Evolutionary conservation across 2,113 vertebrate genomes (phyloP), one percentile per base, ranked within the genome.

Genomic region (Thermophis baileyi): DNA sequence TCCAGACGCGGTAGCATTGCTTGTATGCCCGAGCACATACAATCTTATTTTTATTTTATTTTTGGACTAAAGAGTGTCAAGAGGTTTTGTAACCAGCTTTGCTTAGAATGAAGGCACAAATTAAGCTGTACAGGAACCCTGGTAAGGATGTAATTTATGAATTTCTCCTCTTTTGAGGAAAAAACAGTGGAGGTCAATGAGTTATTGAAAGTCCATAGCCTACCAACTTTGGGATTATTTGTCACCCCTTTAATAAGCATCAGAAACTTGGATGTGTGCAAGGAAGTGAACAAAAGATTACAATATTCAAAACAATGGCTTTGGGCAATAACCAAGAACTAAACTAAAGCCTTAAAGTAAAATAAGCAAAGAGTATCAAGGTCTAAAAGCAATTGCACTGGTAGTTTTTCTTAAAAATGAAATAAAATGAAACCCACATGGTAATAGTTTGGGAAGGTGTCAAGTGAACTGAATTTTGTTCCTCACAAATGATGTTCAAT

Each of bases 221-320:
- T 57, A 0, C 24, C 46, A 90, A 89, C 85, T 90, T 85, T 53
- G 0, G 1, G 69, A 88, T 95, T 93, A 81, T 95, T 89, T 88
- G 74, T 95, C 93, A 94, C 57, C 49, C 44, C 74, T 35, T 0
- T 95, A 94, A 96, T 25, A 54, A 96, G 93, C 69, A 18, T 40
- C 0, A 11, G 51, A 93, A 90, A 57, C 4, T 60, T 85, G 85
- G 49, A 90, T 60, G 22, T n/a, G n/a, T n/a, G n/a, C n/a, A n/a
- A n/a, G n/a, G 40, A 0, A 57, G 46, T 30, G 63, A 89, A 89
- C 25, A 88, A 90, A 93, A 94, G 57, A 40, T 69, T 89, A 69
- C 92, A 46, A 46, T 69, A 54, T 30, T 46, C 6, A 49, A 93
- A 93, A 46, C 74, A 3, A 27, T 1, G 47, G 7, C 12, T 74